Conservation (phyloP, 2,888 invertebrate species). For the Uloborus plumipes region DNA sequence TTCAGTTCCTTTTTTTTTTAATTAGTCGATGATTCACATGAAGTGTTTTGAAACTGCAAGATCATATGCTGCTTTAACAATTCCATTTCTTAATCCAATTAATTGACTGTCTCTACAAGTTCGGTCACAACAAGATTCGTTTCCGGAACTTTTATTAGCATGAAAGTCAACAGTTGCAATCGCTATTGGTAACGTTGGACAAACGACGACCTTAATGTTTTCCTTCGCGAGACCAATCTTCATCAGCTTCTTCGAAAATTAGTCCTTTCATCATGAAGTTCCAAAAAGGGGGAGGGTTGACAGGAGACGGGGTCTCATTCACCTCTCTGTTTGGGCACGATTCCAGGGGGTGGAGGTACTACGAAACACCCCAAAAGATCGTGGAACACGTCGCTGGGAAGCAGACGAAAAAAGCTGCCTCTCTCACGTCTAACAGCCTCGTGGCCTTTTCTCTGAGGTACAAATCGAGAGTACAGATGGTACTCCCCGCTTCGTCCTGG, state of each 20-base stretch:
- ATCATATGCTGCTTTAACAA: too few relatives aligned
- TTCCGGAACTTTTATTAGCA: too few relatives aligned
- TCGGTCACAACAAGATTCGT: too few relatives aligned
- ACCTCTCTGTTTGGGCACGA: neutral
- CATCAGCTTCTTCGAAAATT: constrained; percentile 25
- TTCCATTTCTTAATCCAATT: too few relatives aligned
- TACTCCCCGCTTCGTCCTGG: constrained; percentile 24
- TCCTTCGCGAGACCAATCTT: neutral
- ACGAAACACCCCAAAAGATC: constrained; percentile 23
- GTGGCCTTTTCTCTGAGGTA: constrained; percentile 36
- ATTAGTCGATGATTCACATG: too few relatives aligned
- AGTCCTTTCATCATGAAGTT: constrained; percentile 17
- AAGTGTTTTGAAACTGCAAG: too few relatives aligned
- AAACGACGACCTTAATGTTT: too few relatives aligned
- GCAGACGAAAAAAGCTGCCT: constrained; percentile 39
- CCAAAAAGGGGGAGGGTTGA: constrained; percentile 9
- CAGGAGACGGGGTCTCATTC: neutral
- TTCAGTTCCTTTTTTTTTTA: too few relatives aligned
- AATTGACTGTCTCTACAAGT: too few relatives aligned
- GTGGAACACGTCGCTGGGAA: constrained; percentile 4
- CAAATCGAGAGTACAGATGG: constrained; percentile 32
- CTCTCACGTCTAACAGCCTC: constrained; percentile 36
- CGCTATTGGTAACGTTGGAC: too few relatives aligned
- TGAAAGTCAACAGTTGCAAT: too few relatives aligned
- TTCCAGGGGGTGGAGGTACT: constrained; percentile 4